Conservation (phyloP, 2,888 invertebrate genomes). For the Drosophila mercatorum region DNA sequence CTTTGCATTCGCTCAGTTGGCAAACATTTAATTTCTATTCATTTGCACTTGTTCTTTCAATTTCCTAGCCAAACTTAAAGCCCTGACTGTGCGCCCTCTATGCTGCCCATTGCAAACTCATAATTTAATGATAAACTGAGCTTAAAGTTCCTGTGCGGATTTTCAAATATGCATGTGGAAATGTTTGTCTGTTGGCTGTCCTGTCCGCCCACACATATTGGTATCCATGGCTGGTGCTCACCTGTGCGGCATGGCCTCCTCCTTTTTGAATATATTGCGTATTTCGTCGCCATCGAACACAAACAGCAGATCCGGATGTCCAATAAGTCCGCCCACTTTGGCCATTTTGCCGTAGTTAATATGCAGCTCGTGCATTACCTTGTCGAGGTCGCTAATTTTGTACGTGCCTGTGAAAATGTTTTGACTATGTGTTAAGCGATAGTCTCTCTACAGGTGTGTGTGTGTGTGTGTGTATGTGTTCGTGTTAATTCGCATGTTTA, state of each 20-base stretch:
- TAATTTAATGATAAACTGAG: constrained; percentile 1
- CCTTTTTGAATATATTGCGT: constrained; percentile 89
- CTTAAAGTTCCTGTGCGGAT: constrained; percentile 13
- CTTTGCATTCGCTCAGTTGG: background rate
- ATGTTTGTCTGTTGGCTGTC: background rate
- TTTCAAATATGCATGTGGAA: constrained; percentile 18
- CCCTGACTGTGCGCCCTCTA: background rate
- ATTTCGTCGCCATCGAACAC: constrained; percentile 90
- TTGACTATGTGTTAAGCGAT: background rate
- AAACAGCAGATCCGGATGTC: constrained; percentile 91
- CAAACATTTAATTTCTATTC: background rate
- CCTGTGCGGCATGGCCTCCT: constrained; percentile 89
- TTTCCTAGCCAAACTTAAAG: background rate
- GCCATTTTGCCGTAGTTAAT: constrained; percentile 87
- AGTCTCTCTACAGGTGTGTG: background rate
- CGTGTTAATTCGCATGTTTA: constrained; percentile 1
- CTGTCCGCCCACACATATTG: background rate
- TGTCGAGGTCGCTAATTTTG: constrained; percentile 87
- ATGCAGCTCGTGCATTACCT: constrained; percentile 86
- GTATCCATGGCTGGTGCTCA: constrained; percentile 46
- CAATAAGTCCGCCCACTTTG: constrained; percentile 89
- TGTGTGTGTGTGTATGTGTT: background rate
- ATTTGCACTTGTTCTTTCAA: background rate
- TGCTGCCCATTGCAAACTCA: background rate
- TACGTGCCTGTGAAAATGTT: constrained; percentile 85